phyloP scores from a whole-genome alignment of 2,113 vertebrate genomes.

The Raphicerus campestris region DNA sequence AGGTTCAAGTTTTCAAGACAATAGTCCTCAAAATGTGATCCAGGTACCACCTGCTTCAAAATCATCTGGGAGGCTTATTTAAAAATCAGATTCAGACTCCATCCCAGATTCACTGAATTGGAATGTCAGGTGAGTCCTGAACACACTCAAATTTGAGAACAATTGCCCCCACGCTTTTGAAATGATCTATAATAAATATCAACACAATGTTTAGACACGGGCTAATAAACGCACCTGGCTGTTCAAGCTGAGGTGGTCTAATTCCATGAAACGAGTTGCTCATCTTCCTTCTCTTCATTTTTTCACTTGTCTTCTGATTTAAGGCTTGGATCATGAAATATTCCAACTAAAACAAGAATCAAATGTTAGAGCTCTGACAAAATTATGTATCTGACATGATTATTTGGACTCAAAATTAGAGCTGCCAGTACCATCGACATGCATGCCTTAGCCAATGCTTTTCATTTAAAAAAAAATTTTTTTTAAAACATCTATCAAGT shows the following conservation, averaged over 20 bases:
- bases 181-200: background rate
- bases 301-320: slow-evolving; percentile 94
- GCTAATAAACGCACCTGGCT: slow-evolving; percentile 86
- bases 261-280: slow-evolving; percentile 84
- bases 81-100: background rate
- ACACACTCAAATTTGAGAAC: background rate
- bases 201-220: background rate
- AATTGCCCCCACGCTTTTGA: background rate
- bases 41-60: background rate
- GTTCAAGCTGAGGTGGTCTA: slow-evolving; percentile 91
- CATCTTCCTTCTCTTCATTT: slow-evolving; percentile 89
- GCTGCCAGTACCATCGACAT: background rate
- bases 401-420: background rate
- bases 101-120: background rate
- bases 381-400: background rate
- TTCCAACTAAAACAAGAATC: slow-evolving; percentile 87
- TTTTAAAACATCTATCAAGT: background rate
- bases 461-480: no score
- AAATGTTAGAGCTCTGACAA: background rate
- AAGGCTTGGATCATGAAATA: slow-evolving; percentile 98
- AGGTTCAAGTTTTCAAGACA: background rate
- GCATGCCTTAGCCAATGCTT: background rate
- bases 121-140: background rate
- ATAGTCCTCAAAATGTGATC: background rate
- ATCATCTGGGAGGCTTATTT: background rate